Evolutionary conservation across 2,113 vertebrate species (phyloP).

Genomic region (Hymenochirus boettgeri): DNA sequence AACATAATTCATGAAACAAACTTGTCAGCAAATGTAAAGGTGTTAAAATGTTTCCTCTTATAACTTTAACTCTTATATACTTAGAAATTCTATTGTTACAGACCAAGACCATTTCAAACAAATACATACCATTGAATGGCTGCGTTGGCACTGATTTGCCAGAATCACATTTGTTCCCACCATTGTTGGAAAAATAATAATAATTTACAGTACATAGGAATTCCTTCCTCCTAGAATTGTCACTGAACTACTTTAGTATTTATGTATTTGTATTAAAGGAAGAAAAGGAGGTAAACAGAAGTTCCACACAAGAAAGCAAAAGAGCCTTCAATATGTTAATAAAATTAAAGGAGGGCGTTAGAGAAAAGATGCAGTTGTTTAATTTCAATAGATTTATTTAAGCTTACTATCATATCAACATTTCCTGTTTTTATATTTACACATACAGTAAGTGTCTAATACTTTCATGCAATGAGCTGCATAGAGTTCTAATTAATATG

Average conservation of each 20-base stretch:
- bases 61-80: too few species aligned
- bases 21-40: too few species aligned
- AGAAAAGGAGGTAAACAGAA: conserved; percentile 55
- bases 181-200: conserved; percentile 71
- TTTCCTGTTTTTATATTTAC: too few species aligned
- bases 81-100: too few species aligned
- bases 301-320: conserved; percentile 44
- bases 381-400: neutral
- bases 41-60: too few species aligned
- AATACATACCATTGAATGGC: neutral
- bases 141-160: conserved; percentile 42
- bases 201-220: conserved; percentile 70
- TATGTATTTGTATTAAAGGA: conserved; percentile 44
- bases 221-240: conserved; percentile 71
- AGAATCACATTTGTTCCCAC: conserved; percentile 61
- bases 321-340: neutral
- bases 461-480: too few species aligned
- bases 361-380: neutral
- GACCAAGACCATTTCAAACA: too few species aligned
- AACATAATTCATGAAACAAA: too few species aligned
- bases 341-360: neutral
- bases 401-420: too few species aligned
- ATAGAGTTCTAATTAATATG: too few species aligned
- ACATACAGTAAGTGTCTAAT: too few species aligned
- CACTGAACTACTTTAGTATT: conserved; percentile 58